Conservation (phyloP, 1,140 invertebrate species). For the Papilio machaon region DNA sequence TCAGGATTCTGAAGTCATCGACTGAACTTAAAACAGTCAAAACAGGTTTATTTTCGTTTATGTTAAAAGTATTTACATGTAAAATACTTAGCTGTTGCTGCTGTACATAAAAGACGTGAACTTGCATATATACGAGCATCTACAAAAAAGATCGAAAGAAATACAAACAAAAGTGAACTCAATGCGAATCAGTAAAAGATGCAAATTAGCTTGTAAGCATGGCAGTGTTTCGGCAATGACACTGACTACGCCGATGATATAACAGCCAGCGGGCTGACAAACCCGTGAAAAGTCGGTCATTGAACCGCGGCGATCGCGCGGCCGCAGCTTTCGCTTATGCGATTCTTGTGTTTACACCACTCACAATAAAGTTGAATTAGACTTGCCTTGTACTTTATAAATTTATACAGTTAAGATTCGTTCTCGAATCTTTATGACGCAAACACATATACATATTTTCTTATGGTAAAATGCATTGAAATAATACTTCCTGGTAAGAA, state of each 20-base stretch:
- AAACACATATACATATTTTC: conserved; percentile 41
- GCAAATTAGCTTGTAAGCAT: conserved; percentile 60
- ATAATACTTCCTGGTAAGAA: background rate
- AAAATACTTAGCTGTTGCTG: conserved; percentile 7
- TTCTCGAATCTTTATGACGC: conserved; percentile 56
- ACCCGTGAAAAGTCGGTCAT: conserved; percentile 82
- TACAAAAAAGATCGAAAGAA: conserved; percentile 49
- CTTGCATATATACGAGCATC: conserved; percentile 52
- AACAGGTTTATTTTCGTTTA: conserved; percentile 16
- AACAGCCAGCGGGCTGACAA: conserved; percentile 82
- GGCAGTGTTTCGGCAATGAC: conserved; percentile 81
- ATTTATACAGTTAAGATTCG: conserved; percentile 67
- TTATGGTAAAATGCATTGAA: background rate
- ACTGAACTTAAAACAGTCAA: background rate
- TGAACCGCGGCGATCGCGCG: conserved; percentile 70
- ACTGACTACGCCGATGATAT: conserved; percentile 82
- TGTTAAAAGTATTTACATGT: conserved; percentile 12
- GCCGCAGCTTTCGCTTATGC: conserved; percentile 69
- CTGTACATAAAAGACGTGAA: conserved; percentile 52
- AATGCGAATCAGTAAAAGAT: conserved; percentile 59
- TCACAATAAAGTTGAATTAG: conserved; percentile 66
- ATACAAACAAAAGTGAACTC: conserved; percentile 61
- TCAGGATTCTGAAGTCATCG: background rate
- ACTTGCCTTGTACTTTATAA: conserved; percentile 46
- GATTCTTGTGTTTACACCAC: conserved; percentile 68